Percentiles rank a stretch among this genome's conserved stretches.
phyloP scores from a whole-genome alignment of 2,888 invertebrate species.

The Amphipyra berbera region DNA sequence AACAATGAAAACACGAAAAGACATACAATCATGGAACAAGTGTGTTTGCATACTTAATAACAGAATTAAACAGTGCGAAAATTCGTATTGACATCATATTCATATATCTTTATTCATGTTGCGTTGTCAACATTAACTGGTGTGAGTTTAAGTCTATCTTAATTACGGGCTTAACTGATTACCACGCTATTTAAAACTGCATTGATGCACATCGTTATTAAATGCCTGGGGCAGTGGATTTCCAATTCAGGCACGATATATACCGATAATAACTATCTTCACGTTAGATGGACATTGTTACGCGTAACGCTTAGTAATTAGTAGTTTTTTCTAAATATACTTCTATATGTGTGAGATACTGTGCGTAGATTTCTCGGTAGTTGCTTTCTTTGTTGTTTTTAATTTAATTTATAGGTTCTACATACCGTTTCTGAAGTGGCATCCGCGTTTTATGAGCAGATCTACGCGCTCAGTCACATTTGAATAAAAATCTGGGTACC shows the following conservation, averaged over 20 bases:
- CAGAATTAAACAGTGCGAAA: constrained; percentile 9
- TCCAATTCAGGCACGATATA: constrained; percentile 46
- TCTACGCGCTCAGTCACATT: neutral
- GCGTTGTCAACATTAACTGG: constrained; percentile 3
- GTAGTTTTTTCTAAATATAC: constrained; percentile 31
- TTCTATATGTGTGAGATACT: constrained; percentile 9
- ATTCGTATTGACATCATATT: constrained; percentile 5
- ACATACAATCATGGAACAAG: too few species aligned
- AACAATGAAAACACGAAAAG: too few species aligned
- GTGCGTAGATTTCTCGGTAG: constrained; percentile 33
- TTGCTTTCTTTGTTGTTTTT: constrained; percentile 9
- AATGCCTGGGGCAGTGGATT: constrained; percentile 39
- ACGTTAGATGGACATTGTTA: constrained; percentile 37
- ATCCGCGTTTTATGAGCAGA: constrained; percentile 10
- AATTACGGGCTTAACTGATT: constrained; percentile 28
- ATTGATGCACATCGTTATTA: constrained; percentile 30
- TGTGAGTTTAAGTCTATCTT: constrained; percentile 33
- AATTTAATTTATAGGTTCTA: constrained; percentile 29
- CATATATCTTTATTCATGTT: constrained; percentile 8
- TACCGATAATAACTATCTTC: constrained; percentile 40
- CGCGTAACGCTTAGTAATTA: constrained; percentile 38
- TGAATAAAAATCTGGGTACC: neutral
- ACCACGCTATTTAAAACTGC: constrained; percentile 25
- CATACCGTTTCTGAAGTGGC: constrained; percentile 3
- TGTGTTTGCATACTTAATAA: neutral